These are phyloP conservation scores for Loriculus beryllinus DNA, from an alignment of 2,797 vertebrate genomes.

Conservation along the genomic window DNA sequence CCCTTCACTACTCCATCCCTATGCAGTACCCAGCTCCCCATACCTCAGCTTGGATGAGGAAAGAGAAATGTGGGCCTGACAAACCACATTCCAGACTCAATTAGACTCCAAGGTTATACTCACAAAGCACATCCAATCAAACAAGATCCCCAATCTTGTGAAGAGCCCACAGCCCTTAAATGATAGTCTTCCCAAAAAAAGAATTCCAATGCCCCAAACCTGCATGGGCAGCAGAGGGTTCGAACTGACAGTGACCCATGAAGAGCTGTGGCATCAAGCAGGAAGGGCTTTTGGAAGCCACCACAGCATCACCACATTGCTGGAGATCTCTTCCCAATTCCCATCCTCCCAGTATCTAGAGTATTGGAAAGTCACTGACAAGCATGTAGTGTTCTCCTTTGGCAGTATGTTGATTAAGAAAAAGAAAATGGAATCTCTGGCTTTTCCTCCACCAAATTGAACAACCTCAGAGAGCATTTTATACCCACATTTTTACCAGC, in stretches of 20 bases:
- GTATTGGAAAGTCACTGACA: not conserved
- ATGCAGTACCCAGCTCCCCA: rapidly evolving
- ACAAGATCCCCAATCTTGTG: not conserved
- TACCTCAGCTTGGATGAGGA: rapidly evolving
- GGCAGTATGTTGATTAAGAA: not conserved
- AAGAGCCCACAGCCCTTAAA: not conserved
- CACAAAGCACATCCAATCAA: not conserved
- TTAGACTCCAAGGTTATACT: not conserved
- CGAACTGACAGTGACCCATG: not conserved
- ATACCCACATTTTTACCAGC: not conserved
- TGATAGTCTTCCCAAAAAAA: not conserved
- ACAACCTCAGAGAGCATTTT: not conserved
- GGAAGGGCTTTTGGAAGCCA: not conserved
- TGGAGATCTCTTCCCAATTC: not conserved
- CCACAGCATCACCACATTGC: not conserved
- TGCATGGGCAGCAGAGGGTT: not conserved
- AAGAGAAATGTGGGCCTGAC: not conserved
- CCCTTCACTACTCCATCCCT: not conserved
- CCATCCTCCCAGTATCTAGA: not conserved
- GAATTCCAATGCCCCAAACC: not conserved
- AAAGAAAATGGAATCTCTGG: not conserved
- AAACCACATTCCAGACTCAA: not conserved
- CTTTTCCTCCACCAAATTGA: not conserved
- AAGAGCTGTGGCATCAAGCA: rapidly evolving
- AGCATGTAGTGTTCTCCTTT: not conserved